phyloP scores from a whole-genome alignment of 2,113 vertebrate species.

The Chaetura pelagica region DNA sequence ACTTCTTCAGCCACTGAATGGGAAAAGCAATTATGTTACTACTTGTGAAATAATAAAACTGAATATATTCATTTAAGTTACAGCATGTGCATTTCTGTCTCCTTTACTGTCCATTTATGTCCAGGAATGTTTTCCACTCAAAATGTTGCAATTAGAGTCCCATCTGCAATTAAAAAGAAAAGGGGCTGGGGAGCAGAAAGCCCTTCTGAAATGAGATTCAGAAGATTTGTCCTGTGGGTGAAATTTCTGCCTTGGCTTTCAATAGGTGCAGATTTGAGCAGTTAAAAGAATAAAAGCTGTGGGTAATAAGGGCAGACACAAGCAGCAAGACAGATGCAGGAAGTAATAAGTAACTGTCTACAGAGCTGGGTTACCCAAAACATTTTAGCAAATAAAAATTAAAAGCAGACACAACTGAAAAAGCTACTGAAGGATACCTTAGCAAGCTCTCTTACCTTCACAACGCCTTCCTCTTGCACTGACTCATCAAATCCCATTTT shows the following conservation, averaged over 20 bases:
- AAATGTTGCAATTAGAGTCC: conserved; percentile 52
- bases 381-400: not conserved
- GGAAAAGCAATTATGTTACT: conserved; percentile 67
- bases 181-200: not conserved
- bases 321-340: not conserved
- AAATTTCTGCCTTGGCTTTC: not conserved
- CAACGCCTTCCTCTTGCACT: not conserved
- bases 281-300: not conserved
- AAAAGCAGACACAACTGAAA: not conserved
- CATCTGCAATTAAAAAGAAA: conserved; percentile 18
- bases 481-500: conserved; percentile 1
- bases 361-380: not conserved
- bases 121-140: conserved; percentile 50
- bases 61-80: conserved; percentile 65
- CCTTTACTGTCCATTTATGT: conserved; percentile 30
- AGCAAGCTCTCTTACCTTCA: not conserved
- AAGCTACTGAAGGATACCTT: not conserved
- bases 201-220: not conserved
- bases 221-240: not conserved
- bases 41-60: conserved; percentile 71
- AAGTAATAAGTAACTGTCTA: not conserved
- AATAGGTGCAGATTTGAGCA: not conserved
- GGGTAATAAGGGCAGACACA: not conserved
- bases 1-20: conserved; percentile 57
- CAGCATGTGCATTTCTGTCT: conserved; percentile 43